These are phyloP conservation scores for Charadrius vociferus DNA, from an alignment of 2,113 vertebrate genomes.

Conservation along the genomic window DNA sequence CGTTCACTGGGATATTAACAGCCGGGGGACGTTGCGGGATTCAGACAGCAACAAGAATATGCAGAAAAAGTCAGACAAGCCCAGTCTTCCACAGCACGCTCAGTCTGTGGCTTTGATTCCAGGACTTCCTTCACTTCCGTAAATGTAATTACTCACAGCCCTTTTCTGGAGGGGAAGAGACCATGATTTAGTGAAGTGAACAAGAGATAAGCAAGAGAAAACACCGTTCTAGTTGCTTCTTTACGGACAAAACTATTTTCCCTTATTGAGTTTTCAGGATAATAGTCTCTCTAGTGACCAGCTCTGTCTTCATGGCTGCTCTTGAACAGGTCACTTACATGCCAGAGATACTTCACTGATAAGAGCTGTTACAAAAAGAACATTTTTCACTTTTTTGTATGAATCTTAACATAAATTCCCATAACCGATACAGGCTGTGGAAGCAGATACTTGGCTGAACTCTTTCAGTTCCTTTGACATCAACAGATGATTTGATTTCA, in stretches of 20 bases:
- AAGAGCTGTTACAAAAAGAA: background rate
- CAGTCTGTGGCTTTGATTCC: background rate
- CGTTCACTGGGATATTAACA: background rate
- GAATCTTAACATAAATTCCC: background rate
- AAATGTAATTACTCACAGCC: background rate
- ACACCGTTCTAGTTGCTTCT: background rate
- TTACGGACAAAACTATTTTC: background rate
- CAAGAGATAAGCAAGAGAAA: background rate
- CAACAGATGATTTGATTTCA: background rate
- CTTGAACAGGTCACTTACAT: background rate
- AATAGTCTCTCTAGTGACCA: background rate
- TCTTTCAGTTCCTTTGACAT: background rate
- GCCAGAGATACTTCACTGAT: background rate
- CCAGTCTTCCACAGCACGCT: background rate
- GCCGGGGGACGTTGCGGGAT: background rate
- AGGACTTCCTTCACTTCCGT: background rate
- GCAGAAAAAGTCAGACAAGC: background rate
- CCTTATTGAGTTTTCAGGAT: background rate
- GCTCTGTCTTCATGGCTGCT: background rate
- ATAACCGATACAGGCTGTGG: background rate
- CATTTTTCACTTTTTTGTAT: background rate
- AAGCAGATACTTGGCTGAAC: background rate
- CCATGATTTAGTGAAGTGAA: background rate
- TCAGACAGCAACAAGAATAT: background rate
- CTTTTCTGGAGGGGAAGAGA: background rate